Evolutionary conservation across 2,797 vertebrate species (phyloP), one percentile per base, ranked within the genome.

Genomic region (Sebastes baramenuke): DNA sequence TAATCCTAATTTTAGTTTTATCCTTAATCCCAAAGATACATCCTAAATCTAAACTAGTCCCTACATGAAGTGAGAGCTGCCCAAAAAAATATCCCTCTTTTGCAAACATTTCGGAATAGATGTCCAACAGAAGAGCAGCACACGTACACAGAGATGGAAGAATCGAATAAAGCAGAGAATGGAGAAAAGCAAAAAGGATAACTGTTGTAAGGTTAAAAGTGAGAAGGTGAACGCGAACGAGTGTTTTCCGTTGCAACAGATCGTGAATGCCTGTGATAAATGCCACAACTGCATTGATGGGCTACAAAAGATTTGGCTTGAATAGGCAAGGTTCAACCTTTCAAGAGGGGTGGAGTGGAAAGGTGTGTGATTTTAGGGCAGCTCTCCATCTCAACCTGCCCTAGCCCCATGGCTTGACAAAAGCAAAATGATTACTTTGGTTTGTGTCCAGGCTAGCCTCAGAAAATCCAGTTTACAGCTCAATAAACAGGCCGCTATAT

Each of bases 341-440:
- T 82, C 12, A 66, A 32, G 55, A 69, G 42, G 30, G 42, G 12
- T 24, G 10, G 11, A 82, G 73, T 76, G 66, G 65, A 72, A 82
- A 80, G 73, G 67, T 79, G 64, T 42, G 42, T 0, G 52, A 59
- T 68, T 71, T 87, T 61, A 68, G 42, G 77, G 83, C 60, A 75
- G 64, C 78, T 76, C 69, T 77, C 72, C 34, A 49, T 89, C 78
- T 83, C 80, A 16, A 64, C 59, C 49, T 72, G 55, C 67, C 65
- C 29, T 16, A 4, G 66, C 67, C 77, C 73, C 34, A 66, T 81
- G 59, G 75, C 77, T 87, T 77, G 72, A 91, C 85, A 89, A 85
- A 90, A 86, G 80, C 80, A 77, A 93, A 87, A 86, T 87, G 82
- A 90, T 93, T 92, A 67, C 84, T 89, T 89, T 90, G 87, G 88